Base-by-base conservation (phyloP, 2,797 vertebrate genomes). In the Gouania willdenowi region DNA sequence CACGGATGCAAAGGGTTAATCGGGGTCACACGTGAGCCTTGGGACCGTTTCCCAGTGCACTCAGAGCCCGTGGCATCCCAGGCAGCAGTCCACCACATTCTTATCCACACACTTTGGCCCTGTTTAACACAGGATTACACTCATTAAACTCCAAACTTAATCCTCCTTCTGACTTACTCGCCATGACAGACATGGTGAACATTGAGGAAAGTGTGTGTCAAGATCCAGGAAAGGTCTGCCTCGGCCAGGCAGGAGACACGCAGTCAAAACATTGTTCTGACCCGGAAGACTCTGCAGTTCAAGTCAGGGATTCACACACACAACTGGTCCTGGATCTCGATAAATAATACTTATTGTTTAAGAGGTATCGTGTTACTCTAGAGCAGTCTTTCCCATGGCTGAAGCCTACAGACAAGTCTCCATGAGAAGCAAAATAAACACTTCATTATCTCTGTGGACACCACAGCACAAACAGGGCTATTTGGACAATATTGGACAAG, bases 141-240 rank as follows among this genome's bases (percentile, higher is more conserved):
- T 89, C 85, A 91, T 90, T 91, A 91, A 89, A 89, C 81, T 82
- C 79, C 71, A 80, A 82, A 84, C 81, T 78, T 87, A 89, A 90
- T 89, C 88, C 87, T 83, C 71, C 80, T 85, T 78, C 82, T 85
- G 85, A 81, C 83, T 86, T 85, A 82, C 82, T 83, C 78, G 51
- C 76, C 71, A 85, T 89, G 88, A 91, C 82, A 87, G 88, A 87
- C 84, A 60, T 62, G 63, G 67, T 90, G 88, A 88, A 91, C 88
- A 89, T 86, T 88, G 86, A 86, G 60, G 83, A 87, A 89, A 89
- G 84, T 88, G 85, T 72, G 81, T 88, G 79, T 81, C 79, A 73
- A 67, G 66, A 81, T 74, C 44, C 77, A 66, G 75, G 66, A 82
- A n/a, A 69, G 75, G 63, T 51, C 54, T 63, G 56, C 50, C 43